Base-by-base conservation (phyloP, 2,888 invertebrate species). In the Cremastobaeus sp. region DNA sequence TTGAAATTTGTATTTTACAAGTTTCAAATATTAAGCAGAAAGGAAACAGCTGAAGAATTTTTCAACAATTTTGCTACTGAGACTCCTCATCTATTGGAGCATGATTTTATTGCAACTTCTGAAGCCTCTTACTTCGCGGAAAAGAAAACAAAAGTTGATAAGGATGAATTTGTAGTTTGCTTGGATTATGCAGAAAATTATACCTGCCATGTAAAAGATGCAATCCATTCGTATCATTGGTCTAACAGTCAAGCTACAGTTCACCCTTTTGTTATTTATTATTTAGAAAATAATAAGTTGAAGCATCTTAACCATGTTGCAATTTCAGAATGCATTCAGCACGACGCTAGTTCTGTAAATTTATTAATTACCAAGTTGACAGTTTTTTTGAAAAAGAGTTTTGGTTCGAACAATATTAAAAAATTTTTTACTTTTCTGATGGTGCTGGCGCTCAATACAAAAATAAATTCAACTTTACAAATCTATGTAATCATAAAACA, bases 171-270 rank as follows among this genome's bases (percentile, higher is more conserved):
- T 11, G 1, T 48, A 1, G 48, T 48, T 32, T 48, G 48, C 18
- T 9, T 48, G 1, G 48, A 48, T 32, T 48, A 32, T 11, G 48
- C 48, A 1, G 48, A 48, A 48, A 48, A 48, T 32, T 48, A 48
- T 15, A 48, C 48, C 4, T 48, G 32, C 14, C 18, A 17, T 3
- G 14, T 48, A 4, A 30, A 48, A 32, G 9, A 48, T 18, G 48
- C 48, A n/a, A 48, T 48, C n/a, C n/a, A n/a, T n/a, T n/a, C n/a
- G n/a, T n/a, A n/a, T n/a, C n/a, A n/a, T n/a, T n/a, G n/a, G n/a
- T 18, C 48, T 3, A 18, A 3, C 3, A 48, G 20, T 3, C 37
- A 37, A 14, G 37, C 9, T 5, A 37, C 37, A 37, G 2, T 37
- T 37, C 37, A 37, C 9, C 37, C 37, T n/a, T 37, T 14, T 9